Percentiles rank a stretch among this genome's conserved stretches.
Evolutionary conservation across 1,140 invertebrate genomes (phyloP).

Genomic region (Bombus impatiens): DNA sequence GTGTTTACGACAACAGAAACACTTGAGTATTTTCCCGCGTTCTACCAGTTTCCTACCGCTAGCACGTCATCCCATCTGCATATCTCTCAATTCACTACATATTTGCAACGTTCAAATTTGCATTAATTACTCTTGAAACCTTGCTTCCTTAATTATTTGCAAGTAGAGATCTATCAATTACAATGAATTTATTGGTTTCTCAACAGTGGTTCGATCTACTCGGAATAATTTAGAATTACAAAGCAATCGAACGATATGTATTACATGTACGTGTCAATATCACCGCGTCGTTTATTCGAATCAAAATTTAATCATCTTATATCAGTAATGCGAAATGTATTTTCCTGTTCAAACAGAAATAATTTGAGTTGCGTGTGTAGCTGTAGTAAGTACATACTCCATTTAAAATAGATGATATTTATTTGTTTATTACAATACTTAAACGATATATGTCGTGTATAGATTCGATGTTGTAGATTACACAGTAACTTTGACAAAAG

Average conservation of each 20-base stretch:
- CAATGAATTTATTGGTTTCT: not conserved
- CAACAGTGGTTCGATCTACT: not conserved
- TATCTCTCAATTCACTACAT: constrained; percentile 9
- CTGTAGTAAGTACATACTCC: too few species aligned
- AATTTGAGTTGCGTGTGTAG: too few species aligned
- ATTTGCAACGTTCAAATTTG: constrained; percentile 13
- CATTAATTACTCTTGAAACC: not conserved
- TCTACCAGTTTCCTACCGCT: constrained; percentile 6
- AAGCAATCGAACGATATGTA: not conserved
- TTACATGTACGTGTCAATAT: too few species aligned
- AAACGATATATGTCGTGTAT: too few species aligned
- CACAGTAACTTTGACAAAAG: too few species aligned
- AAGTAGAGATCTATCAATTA: not conserved
- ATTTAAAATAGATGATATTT: too few species aligned
- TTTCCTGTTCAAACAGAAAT: too few species aligned
- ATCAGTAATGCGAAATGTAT: too few species aligned
- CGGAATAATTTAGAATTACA: not conserved
- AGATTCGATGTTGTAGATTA: too few species aligned
- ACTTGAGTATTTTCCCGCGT: constrained; percentile 28
- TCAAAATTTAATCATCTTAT: too few species aligned
- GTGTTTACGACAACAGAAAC: constrained; percentile 26
- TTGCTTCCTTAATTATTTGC: not conserved
- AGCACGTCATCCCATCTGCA: constrained; percentile 8
- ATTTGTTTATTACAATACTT: too few species aligned
- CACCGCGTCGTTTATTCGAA: too few species aligned